Evolutionary conservation across 2,113 vertebrate species (phyloP).

Genomic region (Lasiurus cinereus): DNA sequence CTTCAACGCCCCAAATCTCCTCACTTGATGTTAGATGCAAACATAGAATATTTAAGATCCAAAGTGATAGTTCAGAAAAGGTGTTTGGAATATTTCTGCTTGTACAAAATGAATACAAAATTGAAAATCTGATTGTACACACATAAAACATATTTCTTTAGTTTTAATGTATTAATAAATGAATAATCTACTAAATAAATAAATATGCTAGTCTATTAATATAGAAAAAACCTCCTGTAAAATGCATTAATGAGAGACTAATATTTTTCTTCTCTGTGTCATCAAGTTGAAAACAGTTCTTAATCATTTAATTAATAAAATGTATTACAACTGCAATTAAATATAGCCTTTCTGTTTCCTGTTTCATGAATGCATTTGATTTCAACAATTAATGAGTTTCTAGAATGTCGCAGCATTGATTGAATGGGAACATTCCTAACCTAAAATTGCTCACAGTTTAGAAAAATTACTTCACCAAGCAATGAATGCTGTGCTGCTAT

Average conservation of each 20-base stretch:
- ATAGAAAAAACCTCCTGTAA: neutral
- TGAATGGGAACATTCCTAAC: neutral
- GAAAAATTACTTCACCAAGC: neutral
- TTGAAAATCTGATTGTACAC: neutral
- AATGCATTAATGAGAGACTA: neutral
- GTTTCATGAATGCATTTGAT: neutral
- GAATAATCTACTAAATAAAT: neutral
- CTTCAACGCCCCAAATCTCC: constrained; percentile 18
- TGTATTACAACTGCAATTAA: neutral
- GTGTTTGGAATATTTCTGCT: neutral
- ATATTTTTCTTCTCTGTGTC: neutral
- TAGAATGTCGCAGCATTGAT: neutral
- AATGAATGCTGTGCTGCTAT: neutral
- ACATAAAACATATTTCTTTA: neutral
- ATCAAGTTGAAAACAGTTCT: neutral
- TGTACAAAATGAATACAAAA: neutral
- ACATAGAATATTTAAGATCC: constrained; percentile 43
- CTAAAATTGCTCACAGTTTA: neutral
- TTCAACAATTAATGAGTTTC: neutral
- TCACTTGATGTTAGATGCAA: neutral
- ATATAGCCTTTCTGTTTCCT: neutral
- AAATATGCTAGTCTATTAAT: neutral
- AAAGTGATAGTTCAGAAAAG: neutral
- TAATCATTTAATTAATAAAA: constrained; percentile 25
- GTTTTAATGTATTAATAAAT: neutral